These are phyloP conservation scores for Sinocyclocheilus anshuiensis DNA, from an alignment of 2,113 vertebrate genomes.

Conservation along the genomic window DNA sequence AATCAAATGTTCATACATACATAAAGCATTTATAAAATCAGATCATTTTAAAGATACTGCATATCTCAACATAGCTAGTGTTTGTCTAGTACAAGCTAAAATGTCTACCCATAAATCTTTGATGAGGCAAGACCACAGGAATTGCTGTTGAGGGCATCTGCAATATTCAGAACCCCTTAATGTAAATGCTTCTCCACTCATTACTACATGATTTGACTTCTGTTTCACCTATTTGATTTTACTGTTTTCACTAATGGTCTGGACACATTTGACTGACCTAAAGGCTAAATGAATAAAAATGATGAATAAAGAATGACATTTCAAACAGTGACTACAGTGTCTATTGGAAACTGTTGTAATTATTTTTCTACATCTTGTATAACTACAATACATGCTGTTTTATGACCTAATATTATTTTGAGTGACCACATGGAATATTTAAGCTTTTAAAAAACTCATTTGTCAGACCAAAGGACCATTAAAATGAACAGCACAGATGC, in stretches of 20 bases:
- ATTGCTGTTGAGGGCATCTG: slow-evolving; percentile 22
- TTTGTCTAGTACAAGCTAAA: slow-evolving; percentile 9
- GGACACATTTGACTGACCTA: background rate
- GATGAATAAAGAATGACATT: background rate
- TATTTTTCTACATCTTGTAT: background rate
- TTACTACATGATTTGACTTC: slow-evolving; percentile 3
- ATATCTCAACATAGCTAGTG: background rate
- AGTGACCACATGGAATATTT: background rate
- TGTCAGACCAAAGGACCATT: background rate
- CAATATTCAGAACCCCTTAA: slow-evolving; percentile 32
- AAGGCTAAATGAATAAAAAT: background rate
- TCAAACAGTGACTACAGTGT: background rate
- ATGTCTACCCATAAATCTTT: slow-evolving; percentile 20
- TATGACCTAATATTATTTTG: background rate
- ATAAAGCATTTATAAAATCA: background rate
- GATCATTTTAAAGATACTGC: background rate
- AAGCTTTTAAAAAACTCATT: background rate
- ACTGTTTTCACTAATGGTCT: background rate
- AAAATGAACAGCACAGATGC: background rate
- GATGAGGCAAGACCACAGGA: slow-evolving; percentile 12
- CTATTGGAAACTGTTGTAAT: background rate
- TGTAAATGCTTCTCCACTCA: slow-evolving; percentile 6
- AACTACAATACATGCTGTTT: background rate
- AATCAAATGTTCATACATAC: background rate
- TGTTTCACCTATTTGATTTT: slow-evolving; percentile 2